Conservation (phyloP, 2,797 vertebrate species). For the Platyrinchus mystaceus region DNA sequence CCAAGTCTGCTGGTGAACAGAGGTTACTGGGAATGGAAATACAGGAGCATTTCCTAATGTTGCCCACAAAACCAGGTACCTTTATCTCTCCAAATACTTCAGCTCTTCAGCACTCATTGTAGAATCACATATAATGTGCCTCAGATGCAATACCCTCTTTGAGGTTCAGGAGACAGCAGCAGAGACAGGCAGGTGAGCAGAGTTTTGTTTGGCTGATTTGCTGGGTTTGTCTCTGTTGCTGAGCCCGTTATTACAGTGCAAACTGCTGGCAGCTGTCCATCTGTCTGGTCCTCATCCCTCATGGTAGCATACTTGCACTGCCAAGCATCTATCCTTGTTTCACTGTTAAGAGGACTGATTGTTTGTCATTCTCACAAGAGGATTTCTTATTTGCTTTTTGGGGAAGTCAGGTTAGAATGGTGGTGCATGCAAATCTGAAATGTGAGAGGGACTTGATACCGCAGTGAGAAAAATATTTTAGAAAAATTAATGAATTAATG, state of each 20-base stretch:
- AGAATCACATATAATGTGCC: background rate
- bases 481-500: background rate
- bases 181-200: background rate
- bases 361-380: background rate
- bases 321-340: background rate
- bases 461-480: background rate
- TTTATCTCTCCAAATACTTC: background rate
- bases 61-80: background rate
- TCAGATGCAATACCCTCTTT: background rate
- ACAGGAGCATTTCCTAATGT: background rate
- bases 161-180: background rate
- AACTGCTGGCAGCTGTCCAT: background rate
- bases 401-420: background rate
- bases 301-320: accelerated
- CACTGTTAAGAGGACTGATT: background rate
- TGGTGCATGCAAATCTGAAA: background rate
- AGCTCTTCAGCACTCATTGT: background rate
- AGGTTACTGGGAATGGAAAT: background rate
- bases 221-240: background rate
- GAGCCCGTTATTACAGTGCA: background rate
- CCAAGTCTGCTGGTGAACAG: background rate
- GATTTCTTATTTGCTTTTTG: background rate
- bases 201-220: background rate
- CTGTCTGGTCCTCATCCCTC: background rate
- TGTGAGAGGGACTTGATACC: background rate